Evolutionary conservation across 2,888 invertebrate genomes (phyloP).

Genomic region (Mythimna ferrago): DNA sequence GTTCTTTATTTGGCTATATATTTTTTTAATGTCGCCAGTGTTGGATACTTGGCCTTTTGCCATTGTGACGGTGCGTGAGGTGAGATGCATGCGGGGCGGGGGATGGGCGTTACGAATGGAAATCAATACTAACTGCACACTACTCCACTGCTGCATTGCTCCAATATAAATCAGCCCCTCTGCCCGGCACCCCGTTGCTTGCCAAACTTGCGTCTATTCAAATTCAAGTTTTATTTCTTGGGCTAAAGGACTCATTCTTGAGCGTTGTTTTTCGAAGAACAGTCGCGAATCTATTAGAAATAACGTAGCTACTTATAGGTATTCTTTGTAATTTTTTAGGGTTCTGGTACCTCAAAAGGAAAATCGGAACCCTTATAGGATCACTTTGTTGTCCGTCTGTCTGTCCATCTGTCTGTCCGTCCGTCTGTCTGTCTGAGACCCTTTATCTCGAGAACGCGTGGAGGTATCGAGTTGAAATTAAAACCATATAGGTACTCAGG

Average conservation of each 20-base stretch:
- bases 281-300: slow-evolving; percentile 78
- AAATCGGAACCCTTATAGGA: too few relatives aligned
- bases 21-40: slow-evolving; percentile 69
- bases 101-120: slow-evolving; percentile 86
- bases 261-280: slow-evolving; percentile 62
- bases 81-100: slow-evolving; percentile 78
- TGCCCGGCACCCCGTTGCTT: slow-evolving; percentile 82
- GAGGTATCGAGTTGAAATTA: too few relatives aligned
- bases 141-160: slow-evolving; percentile 90
- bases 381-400: too few relatives aligned
- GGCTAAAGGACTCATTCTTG: slow-evolving; percentile 61
- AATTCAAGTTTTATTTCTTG: slow-evolving; percentile 69
- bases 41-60: slow-evolving; percentile 84
- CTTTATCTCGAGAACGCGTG: too few relatives aligned
- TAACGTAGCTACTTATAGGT: slow-evolving; percentile 60
- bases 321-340: slow-evolving; percentile 70
- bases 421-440: too few relatives aligned
- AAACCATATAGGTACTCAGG: too few relatives aligned
- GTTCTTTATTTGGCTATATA: slow-evolving; percentile 57
- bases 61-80: slow-evolving; percentile 87
- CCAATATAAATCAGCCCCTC: slow-evolving; percentile 89
- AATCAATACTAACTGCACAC: slow-evolving; percentile 91
- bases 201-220: slow-evolving; percentile 75
- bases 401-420: too few relatives aligned
- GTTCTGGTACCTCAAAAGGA: slow-evolving; percentile 36